Percentiles rank a stretch among this genome's conserved stretches.
Conservation (phyloP, 2,888 invertebrate genomes). For the Tetropium fuscum region DNA sequence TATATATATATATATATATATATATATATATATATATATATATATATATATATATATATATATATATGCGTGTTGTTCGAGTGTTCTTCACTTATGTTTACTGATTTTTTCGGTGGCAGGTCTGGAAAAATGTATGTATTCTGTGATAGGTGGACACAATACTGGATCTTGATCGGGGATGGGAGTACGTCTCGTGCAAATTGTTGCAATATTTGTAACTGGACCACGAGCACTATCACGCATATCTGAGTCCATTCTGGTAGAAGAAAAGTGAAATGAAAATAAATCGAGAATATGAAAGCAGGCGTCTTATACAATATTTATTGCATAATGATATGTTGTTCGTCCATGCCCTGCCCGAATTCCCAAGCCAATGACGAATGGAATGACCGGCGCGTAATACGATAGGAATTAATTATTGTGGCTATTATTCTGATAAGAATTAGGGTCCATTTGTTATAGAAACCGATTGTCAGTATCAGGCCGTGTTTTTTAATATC, state of each 20-base stretch:
- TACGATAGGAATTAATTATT: not conserved
- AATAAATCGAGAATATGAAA: conserved; percentile 42
- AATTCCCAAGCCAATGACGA: conserved; percentile 24
- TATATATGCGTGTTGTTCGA: no score
- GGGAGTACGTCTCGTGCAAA: no score
- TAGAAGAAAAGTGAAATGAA: conserved; percentile 55
- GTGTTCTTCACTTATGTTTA: no score
- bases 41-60: no score
- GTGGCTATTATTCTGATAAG: not conserved
- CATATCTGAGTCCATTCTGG: conserved; percentile 2
- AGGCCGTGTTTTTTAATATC: no score
- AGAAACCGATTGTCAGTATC: not conserved
- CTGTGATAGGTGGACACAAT: no score
- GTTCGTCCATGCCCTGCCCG: conserved; percentile 26
- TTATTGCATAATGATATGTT: conserved; percentile 36
- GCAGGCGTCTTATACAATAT: conserved; percentile 41
- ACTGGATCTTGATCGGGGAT: no score
- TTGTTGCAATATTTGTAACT: no score
- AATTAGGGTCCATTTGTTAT: not conserved
- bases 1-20: no score
- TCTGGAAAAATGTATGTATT: no score
- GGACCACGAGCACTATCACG: not conserved
- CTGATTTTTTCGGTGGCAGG: no score
- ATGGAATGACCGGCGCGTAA: conserved; percentile 1
- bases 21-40: no score